Base-by-base conservation (phyloP, 1,140 invertebrate species). In the Eupeodes corollae region DNA sequence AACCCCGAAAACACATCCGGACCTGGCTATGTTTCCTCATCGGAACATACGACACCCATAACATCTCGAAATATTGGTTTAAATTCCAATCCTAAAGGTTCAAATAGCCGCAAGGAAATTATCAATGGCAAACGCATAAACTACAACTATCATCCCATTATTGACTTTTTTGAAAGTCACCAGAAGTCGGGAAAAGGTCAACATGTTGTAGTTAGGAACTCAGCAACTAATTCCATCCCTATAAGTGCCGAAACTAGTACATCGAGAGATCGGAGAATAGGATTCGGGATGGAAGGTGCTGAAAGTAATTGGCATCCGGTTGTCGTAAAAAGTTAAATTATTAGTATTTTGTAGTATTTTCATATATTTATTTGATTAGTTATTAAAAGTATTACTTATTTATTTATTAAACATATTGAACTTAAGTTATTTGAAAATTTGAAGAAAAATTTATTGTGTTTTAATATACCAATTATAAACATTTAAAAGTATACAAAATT, bases 91-190 rank as follows among this genome's bases (percentile, higher is more conserved):
- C 10, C 32, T 31, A 13, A 26, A 14, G 8, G 19, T 31, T 30
- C 26, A 16, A 46, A 39, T 40, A 26, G 6, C n/a, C 45, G 48
- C 47, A 42, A 35, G 44, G 35, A 14, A 49, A 26, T 18, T 32
- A 19, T 31, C 16, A 26, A 41, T 19, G 33, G 53, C 32, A 75
- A 76, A 59, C 71, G 79, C 56, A 74, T 87, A 33, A 88, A 88
- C 69, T 88, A 88, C 56, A 86, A 83, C 60, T 88, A 88, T 57
- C 86, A 88, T 66, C 85, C 85, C 3, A 88, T 88, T 43, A 85
- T 88, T 51, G 84, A 88, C 56, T 88, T 86, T 63, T 88, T 88
- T 60, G 79, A 78, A 44, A 58, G 58, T 42, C 59, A 61, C 30
- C 47, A 57, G 42, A 49, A 44, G 16, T 45, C 54, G 9, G 52